Evolutionary conservation across 2,113 vertebrate genomes (phyloP).

Genomic region (Sterrhoptilus dennistouni): DNA sequence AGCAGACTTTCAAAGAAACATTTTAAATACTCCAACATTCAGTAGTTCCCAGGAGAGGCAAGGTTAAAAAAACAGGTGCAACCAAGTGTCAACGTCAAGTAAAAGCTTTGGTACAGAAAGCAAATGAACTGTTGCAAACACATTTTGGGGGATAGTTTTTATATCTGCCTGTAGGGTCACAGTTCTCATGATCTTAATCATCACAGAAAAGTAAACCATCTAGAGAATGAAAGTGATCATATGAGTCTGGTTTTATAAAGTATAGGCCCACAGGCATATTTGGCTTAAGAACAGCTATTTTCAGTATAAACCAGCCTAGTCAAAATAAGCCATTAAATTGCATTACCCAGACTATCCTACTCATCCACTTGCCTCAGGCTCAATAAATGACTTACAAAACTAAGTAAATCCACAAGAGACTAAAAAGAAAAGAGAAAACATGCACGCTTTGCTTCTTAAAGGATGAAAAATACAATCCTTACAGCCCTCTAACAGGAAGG

Average conservation of each 20-base stretch:
- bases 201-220: neutral
- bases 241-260: neutral
- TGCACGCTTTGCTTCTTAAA: neutral
- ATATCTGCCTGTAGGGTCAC: neutral
- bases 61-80: conserved; percentile 32
- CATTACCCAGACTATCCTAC: neutral
- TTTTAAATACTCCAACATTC: neutral
- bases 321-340: neutral
- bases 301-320: neutral
- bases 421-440: neutral
- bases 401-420: neutral
- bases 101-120: neutral
- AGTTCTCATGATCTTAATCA: neutral
- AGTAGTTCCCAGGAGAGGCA: neutral
- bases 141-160: neutral
- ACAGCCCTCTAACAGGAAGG: neutral
- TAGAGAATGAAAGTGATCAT: neutral
- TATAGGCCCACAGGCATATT: neutral
- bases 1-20: neutral
- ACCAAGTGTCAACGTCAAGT: neutral
- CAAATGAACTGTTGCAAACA: neutral
- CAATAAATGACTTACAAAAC: neutral
- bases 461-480: neutral
- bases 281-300: neutral
- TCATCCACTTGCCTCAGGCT: neutral